phyloP scores from a whole-genome alignment of 2,797 vertebrate genomes.

The Carapus acus region DNA sequence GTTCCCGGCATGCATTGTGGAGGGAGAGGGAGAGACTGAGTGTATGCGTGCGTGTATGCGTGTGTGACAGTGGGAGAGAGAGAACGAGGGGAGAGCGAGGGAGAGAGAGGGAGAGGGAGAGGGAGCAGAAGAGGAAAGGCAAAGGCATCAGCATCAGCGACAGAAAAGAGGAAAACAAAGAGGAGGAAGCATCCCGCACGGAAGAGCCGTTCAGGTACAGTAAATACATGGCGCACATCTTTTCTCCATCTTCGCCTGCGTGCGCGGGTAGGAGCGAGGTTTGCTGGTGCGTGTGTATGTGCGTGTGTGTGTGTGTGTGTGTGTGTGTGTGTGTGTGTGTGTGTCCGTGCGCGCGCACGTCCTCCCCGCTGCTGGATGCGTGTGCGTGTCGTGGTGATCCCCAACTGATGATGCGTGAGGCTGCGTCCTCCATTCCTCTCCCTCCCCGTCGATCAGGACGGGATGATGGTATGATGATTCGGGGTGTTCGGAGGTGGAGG shows the following conservation, averaged over 20 bases:
- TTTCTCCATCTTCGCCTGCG: conserved; percentile 1
- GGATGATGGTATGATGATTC: too few species aligned
- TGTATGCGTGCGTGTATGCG: too few species aligned
- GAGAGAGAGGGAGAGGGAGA: conserved; percentile 16
- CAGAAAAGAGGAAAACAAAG: conserved; percentile 2
- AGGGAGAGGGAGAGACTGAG: conserved; percentile 9
- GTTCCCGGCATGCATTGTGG: conserved; percentile 74
- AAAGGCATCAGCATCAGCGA: conserved; percentile 30
- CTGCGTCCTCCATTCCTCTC: too few species aligned
- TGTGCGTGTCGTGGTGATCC: too few species aligned
- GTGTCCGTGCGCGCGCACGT: too few species aligned
- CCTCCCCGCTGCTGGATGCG: too few species aligned
- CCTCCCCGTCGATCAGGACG: too few species aligned
- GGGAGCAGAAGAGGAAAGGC: conserved; percentile 33
- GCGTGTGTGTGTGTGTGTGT: too few species aligned
- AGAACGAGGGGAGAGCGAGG: conserved; percentile 23
- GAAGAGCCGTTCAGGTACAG: conserved; percentile 60
- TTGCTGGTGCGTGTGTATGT: conserved; percentile 4
- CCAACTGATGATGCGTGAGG: too few species aligned
- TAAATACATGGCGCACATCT: conserved; percentile 37
- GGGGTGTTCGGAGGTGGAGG: too few species aligned
- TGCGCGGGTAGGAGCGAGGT: not conserved
- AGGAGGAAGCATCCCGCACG: conserved; percentile 12
- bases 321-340: too few species aligned
- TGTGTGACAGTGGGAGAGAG: conserved; percentile 28